Evolutionary conservation across 2,797 vertebrate genomes (phyloP), one percentile per base, ranked within the genome.

Genomic region (Acanthornis magna): DNA sequence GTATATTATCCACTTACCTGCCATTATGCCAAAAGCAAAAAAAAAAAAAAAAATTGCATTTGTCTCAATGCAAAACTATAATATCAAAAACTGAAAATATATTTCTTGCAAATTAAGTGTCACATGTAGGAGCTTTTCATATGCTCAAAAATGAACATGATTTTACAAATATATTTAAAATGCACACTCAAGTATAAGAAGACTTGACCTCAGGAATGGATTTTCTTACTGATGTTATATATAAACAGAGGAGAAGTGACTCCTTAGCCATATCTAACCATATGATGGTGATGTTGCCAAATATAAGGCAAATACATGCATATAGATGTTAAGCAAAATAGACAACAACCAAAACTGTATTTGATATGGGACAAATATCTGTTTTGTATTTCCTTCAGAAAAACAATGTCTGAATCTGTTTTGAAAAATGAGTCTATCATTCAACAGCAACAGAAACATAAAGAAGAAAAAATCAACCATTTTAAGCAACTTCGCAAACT

Each of bases 381-480:
- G 30, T 5, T 70, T 85, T 91, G 3, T 77, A 58, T 72, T 65
- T 88, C 57, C 66, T 85, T 91, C 61, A 99, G 99, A 96, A 96
- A 94, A 93, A 97, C 94, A 45, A 91, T 66, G 17, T 42, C 95
- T 5, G 91, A 96, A 48, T 73, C 98, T 63, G 27, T 83, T 16
- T 84, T 99, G 76, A 98, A 97, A 95, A 97, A 98, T 86, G 95
- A 98, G 1, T 82, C 89, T 27, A 63, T 97, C 22, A 98, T 97
- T 83, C 98, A 98, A 74, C 96, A 97, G 57, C 98, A 98, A 95
- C 96, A 97, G 53, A 97, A 92, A 87, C 63, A 94, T 60, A 98
- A 96, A 83, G 94, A 95, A 3, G 98, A 98, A 90, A 98, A 98
- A 96, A 97, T 99, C 71, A 98, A 98, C 85, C 95, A 75, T 73